Conservation (phyloP, 2,888 invertebrate genomes). For the Drosophila mercatorum region DNA sequence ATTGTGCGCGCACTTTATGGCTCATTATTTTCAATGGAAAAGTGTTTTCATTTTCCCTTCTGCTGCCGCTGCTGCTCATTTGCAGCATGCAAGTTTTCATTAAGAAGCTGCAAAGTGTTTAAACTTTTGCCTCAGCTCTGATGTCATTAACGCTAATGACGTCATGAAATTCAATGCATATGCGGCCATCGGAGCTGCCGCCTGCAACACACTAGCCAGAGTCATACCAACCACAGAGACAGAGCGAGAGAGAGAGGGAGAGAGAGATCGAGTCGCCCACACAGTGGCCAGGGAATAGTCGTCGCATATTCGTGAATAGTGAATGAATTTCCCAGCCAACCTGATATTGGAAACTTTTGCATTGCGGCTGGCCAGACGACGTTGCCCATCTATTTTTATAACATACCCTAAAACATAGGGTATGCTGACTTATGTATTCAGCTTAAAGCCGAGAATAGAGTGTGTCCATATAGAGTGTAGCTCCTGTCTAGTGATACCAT, state of each 20-base stretch:
- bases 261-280: slow-evolving; percentile 1
- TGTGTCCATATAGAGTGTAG: too few relatives aligned
- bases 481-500: too few relatives aligned
- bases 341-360: slow-evolving; percentile 61
- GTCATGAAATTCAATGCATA: slow-evolving; percentile 78
- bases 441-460: too few relatives aligned
- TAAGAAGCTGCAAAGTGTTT: slow-evolving; percentile 70
- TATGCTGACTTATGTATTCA: neutral
- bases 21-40: slow-evolving; percentile 75
- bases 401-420: neutral
- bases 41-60: slow-evolving; percentile 29
- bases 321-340: slow-evolving; percentile 48
- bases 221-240: slow-evolving; percentile 5
- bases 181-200: slow-evolving; percentile 31
- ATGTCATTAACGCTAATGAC: slow-evolving; percentile 77
- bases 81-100: slow-evolving; percentile 76
- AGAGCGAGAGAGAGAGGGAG: neutral
- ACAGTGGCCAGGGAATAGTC: slow-evolving; percentile 42
- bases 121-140: slow-evolving; percentile 69
- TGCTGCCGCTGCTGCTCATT: slow-evolving; percentile 42
- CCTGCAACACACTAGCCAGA: slow-evolving; percentile 15
- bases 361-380: slow-evolving; percentile 47
- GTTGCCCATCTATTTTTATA: slow-evolving; percentile 48
- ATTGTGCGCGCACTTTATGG: slow-evolving; percentile 70
- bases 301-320: slow-evolving; percentile 23